Conservation (phyloP, 2,888 invertebrate species). For the Opisthograptis luteolata region DNA sequence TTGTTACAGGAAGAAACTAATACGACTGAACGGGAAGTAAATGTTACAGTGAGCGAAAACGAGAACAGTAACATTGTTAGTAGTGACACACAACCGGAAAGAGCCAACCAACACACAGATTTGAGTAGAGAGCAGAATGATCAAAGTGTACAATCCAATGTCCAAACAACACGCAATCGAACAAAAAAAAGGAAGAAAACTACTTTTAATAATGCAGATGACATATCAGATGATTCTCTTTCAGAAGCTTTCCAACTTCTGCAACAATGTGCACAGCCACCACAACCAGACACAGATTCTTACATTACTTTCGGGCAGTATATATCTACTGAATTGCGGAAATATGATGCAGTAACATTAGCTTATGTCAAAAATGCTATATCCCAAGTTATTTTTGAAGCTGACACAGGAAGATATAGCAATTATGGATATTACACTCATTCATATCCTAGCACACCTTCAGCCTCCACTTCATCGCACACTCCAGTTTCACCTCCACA, state of each 20-base stretch:
- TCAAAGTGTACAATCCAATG: conserved; percentile 30
- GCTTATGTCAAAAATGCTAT: too few species aligned
- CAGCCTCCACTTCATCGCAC: too few species aligned
- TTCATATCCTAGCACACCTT: too few species aligned
- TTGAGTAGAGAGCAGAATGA: conserved; percentile 24
- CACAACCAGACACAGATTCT: conserved; percentile 35
- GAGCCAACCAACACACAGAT: conserved; percentile 23
- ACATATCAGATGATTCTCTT: conserved; percentile 40
- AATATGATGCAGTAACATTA: too few species aligned
- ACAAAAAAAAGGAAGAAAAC: conserved; percentile 37
- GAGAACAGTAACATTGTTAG: too few species aligned
- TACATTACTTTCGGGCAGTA: conserved; percentile 36
- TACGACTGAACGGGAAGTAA: too few species aligned
- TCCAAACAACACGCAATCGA: conserved; percentile 30
- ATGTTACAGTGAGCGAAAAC: too few species aligned
- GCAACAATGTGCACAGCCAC: conserved; percentile 39
- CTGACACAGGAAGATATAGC: too few species aligned
- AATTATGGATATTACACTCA: too few species aligned
- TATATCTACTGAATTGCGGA: conserved; percentile 26
- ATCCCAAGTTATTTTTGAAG: too few species aligned
- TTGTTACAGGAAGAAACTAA: too few species aligned
- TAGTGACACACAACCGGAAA: conserved; percentile 18
- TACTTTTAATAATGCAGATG: conserved; percentile 31
- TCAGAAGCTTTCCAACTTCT: conserved; percentile 38
- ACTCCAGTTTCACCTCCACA: too few species aligned